Base-by-base conservation (phyloP, 2,888 invertebrate species). In the Philopedon plagiatum region DNA sequence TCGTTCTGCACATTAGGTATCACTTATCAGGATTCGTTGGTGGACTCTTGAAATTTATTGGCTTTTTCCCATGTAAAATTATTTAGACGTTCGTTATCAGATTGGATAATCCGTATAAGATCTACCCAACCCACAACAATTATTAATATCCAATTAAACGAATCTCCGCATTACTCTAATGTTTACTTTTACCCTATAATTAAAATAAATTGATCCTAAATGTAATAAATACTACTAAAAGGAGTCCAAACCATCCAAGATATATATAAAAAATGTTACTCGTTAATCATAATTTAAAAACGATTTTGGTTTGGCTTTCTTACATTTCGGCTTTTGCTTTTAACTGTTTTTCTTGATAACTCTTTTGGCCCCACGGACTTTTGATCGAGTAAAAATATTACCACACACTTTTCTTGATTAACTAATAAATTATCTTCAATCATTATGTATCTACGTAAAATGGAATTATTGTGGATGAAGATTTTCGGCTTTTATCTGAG, bases 271-370 rank as follows among this genome's bases (percentile, higher is more conserved):
- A 66, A 57, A 58, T 46, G 15, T 11, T 18, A 2, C 18, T 58
- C 66, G 46, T 66, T 57, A 57, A 66, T 66, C 58, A 46, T 66
- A 66, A 58, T 66, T 66, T 66, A 66, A 66, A 66, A 58, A 49
- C 49, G 32, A 66, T 66, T 51, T 63, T 37, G 23, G 34, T 23
- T 34, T 29, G n/a, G 26, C 19, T 46, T 44, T 65, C 46, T 57
- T 65, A 13, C 34, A 39, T 41, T 66, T 58, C 57, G 58, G 58
- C 34, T 18, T 54, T 54, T 15, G 29, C 46, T 37, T 51, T 63
- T 66, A 46, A 46, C 58, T 34, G 44, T 54, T 39, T 64, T 64
- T 54, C 29, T 57, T 46, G 56, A 57, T 57, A 63, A 63, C 46
- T 49, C 63, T 37, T 57, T 57, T 21, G 57, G 39, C 39, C 37